Base-by-base conservation (phyloP, 2,113 vertebrate species). In the Eretmochelys imbricata region DNA sequence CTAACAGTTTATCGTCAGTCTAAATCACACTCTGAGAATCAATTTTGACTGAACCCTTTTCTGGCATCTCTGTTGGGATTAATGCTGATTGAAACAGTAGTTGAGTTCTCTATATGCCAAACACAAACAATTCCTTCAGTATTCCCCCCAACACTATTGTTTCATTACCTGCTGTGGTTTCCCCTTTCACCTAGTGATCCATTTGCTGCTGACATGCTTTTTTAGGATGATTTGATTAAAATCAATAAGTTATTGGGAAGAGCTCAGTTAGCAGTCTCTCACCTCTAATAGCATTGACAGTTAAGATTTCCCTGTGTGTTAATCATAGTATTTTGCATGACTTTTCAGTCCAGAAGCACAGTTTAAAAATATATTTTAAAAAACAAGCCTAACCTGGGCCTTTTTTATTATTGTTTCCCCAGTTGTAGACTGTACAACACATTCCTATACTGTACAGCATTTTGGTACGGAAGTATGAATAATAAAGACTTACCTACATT, bases 181-280 rank as follows among this genome's bases (percentile, higher is more conserved):
- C 35, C 80, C 81, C 78, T 53, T 92, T 93, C 90, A 81, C 49
- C 1, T 29, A 91, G 82, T 96, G 97, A 97, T 93, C 96, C 90
- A 16, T 93, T 96, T 95, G 93, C 96, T 69, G 80, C 95, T 96
- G 94, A 81, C 95, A 72, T 91, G 91, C 96, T 95, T 91, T 95
- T 98, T 94, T 11, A n/a, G 93, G 97, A 96, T 97, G 94, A 97
- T 95, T 98, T 96, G 96, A 97, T 98, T 96, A 95, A 95, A 98
- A 98, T 97, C 98, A 96, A 84, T 96, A 92, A 96, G 90, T 97
- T 98, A 97, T 97, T 98, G 97, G 97, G 95, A 98, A 98, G 91
- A 48, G 72, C 95, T 97, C 98, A 98, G 94, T 98, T 98, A 98
- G 96, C 95, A 93, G 94, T 38, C 97, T 96, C 96, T 97, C 97